phyloP scores from a whole-genome alignment of 1,140 invertebrate species.

The Halictus rubicundus region DNA sequence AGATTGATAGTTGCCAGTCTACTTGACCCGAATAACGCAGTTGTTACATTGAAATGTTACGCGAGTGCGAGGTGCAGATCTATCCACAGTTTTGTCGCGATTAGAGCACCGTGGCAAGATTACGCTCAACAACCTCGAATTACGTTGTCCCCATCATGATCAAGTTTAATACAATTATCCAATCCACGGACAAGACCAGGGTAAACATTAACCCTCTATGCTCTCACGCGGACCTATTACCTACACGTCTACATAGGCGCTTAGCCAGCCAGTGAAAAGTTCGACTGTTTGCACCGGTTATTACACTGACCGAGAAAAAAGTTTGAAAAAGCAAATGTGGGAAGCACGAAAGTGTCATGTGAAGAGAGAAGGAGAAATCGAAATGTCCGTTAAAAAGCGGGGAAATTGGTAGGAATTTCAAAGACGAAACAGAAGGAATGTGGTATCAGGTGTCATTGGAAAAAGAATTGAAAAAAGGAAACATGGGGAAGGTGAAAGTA shows the following conservation, averaged over 20 bases:
- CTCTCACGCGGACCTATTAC: slow-evolving; percentile 33
- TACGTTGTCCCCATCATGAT: slow-evolving; percentile 52
- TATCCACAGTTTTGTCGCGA: slow-evolving; percentile 26
- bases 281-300: background rate
- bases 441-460: no score
- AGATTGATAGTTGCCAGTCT: no score
- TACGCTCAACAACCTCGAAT: slow-evolving; percentile 51
- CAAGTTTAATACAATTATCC: slow-evolving; percentile 60
- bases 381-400: no score
- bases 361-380: no score
- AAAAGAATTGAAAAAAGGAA: no score
- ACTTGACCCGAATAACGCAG: background rate
- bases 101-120: slow-evolving; percentile 33
- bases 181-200: slow-evolving; percentile 52
- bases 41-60: slow-evolving; percentile 7
- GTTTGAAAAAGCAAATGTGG: background rate
- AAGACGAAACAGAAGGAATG: background rate
- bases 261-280: slow-evolving; percentile 17
- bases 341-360: background rate
- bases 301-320: background rate
- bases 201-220: slow-evolving; percentile 46
- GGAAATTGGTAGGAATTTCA: no score
- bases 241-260: background rate
- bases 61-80: slow-evolving; percentile 22
- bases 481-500: no score